Base-by-base conservation (phyloP, 1,140 invertebrate genomes). In the Anastrepha obliqua region DNA sequence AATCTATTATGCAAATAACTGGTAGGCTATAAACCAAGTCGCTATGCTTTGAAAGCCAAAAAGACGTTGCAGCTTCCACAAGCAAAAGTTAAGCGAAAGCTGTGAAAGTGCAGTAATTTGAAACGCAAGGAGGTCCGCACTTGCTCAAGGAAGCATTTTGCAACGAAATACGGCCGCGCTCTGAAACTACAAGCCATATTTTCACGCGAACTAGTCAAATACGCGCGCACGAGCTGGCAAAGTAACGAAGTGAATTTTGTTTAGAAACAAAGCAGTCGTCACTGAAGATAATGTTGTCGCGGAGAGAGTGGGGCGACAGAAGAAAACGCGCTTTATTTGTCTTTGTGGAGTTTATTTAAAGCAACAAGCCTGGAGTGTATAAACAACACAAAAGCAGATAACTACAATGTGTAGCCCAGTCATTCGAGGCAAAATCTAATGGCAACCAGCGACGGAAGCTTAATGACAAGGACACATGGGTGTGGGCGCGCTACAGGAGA, bases 331-430 rank as follows among this genome's bases (percentile, higher is more conserved):
- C 20, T 8, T 67, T 67, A 67, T 67, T 67, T 67, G 29, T 29
- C 64, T 67, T 67, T 67, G 64, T 67, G 67, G 67, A 29, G 67
- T 74, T 44, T 74, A 74, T 42, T 74, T 74, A 74, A 44, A 74
- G 67, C 67, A 74, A 47, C 67, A 74, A 74, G 67, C 42, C 42
- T 47, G 67, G 39, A 70, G 67, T 70, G 67, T 39, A 74, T 74
- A 44, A 74, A 74, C 42, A 74, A 44, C 67, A 47, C 42, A 44
- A 47, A 47, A 4, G 42, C 13, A 74, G 39, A 42, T 42, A 17
- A 62, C 17, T 15, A 74, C 42, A 74, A 47, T 44, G 44, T 15
- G 42, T 5, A n/a, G 15, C 67, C 42, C 9, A 74, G 39, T 74
- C 67, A 15, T 47, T 74, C 44, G 67, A 44, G 42, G 67, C 67